phyloP scores from a whole-genome alignment of 2,888 invertebrate genomes.

The Habroteleia sp. region DNA sequence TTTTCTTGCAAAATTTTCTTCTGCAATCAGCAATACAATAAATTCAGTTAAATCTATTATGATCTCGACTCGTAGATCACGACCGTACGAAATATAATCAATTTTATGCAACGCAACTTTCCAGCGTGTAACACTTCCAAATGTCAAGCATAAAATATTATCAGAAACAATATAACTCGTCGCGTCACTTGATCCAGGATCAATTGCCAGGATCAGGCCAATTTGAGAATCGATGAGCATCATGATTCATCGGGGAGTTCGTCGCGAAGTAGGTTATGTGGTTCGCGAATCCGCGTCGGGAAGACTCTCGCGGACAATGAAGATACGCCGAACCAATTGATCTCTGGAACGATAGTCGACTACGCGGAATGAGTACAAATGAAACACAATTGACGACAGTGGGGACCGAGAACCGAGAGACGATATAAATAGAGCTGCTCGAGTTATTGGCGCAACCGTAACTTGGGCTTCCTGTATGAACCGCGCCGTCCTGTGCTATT shows the following conservation, averaged over 20 bases:
- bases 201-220: conserved; percentile 40
- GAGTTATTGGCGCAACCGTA: conserved; percentile 53
- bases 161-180: conserved; percentile 38
- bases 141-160: conserved; percentile 45
- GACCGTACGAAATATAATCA: conserved; percentile 41
- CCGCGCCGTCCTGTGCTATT: background rate
- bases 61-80: conserved; percentile 46
- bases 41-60: conserved; percentile 40
- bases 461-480: conserved; percentile 58
- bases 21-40: conserved; percentile 38
- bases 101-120: conserved; percentile 56
- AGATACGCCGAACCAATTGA: conserved; percentile 33
- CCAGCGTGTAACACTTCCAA: conserved; percentile 54
- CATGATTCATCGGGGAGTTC: conserved; percentile 21
- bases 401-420: conserved; percentile 39
- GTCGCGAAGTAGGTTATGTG: conserved; percentile 16
- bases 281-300: background rate
- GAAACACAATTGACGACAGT: conserved; percentile 64
- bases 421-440: conserved; percentile 65
- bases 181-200: conserved; percentile 49
- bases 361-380: conserved; percentile 60
- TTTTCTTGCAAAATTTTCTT: conserved; percentile 2
- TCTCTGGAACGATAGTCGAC: conserved; percentile 21
- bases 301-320: conserved; percentile 18
- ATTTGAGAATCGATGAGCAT: conserved; percentile 20